A percentile compares a stretch with the other conserved stretches of the same genome.
These are phyloP conservation scores for Malurus leucopterus DNA, from an alignment of 2,797 vertebrate genomes.

Conservation along the genomic window DNA sequence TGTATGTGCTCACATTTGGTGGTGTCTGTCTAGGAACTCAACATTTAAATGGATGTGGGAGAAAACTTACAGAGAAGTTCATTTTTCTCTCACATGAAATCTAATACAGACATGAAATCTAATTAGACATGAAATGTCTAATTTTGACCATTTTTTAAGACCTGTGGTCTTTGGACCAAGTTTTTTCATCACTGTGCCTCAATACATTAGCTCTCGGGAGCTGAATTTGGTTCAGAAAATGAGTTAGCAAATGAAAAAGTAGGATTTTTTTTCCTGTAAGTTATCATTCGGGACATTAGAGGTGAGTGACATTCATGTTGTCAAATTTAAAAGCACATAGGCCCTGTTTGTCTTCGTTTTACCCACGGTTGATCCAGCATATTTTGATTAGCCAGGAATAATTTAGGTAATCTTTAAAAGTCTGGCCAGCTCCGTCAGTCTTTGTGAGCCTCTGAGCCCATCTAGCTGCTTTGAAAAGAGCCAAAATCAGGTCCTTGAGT, in stretches of 20 bases:
- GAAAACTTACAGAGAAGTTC: neutral
- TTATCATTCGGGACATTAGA: neutral
- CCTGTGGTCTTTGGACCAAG: neutral
- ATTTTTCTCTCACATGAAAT: neutral
- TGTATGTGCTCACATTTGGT: fast-evolving
- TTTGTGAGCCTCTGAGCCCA: neutral
- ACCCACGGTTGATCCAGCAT: neutral
- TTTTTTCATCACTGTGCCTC: neutral
- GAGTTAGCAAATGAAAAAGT: neutral
- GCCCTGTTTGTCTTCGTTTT: neutral
- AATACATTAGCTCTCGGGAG: neutral
- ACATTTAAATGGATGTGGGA: neutral
- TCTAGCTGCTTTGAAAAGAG: neutral
- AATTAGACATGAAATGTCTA: neutral
- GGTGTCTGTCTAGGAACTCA: neutral
- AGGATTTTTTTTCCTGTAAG: neutral
- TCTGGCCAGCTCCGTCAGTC: neutral
- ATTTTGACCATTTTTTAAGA: neutral
- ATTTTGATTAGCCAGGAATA: neutral
- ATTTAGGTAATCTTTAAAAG: neutral
- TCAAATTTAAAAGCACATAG: neutral
- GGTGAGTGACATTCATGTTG: neutral
- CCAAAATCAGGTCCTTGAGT: neutral
- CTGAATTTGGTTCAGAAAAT: neutral
- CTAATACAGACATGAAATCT: neutral